A percentile compares a stretch with the other conserved stretches of the same genome.
These are phyloP conservation scores for Dryadula phaetusa DNA, from an alignment of 2,888 invertebrate genomes.

Conservation along the genomic window DNA sequence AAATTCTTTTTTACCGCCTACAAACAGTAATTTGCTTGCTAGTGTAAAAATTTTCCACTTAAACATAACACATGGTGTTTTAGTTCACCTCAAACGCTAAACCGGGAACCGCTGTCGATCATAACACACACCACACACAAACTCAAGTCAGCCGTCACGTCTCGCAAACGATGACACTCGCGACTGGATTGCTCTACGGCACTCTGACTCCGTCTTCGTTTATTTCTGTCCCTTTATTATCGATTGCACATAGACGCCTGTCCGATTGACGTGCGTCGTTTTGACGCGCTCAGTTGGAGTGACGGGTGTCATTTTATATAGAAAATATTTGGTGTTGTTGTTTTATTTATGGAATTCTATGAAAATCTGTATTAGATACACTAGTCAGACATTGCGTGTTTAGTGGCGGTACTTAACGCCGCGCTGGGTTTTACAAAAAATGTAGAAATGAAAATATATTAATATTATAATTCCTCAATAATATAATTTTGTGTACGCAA, in stretches of 20 bases:
- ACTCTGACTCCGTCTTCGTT: constrained; percentile 55
- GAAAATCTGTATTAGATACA: background rate
- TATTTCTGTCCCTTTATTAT: constrained; percentile 52
- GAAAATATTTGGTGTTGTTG: constrained; percentile 3
- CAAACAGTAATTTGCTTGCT: too few relatives aligned
- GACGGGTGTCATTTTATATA: constrained; percentile 12
- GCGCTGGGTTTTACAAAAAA: too few relatives aligned
- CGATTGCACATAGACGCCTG: constrained; percentile 50
- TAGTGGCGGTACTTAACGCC: too few relatives aligned
- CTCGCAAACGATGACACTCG: constrained; percentile 71
- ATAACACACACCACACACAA: constrained; percentile 36
- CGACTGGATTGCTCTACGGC: constrained; percentile 73
- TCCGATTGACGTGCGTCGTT: constrained; percentile 43
- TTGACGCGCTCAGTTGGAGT: constrained; percentile 19
- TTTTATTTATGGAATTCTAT: constrained; percentile 1
- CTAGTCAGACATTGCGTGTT: too few relatives aligned
- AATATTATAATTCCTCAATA: too few relatives aligned
- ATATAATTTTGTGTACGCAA: too few relatives aligned
- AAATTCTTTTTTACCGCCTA: too few relatives aligned
- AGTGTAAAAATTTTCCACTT: too few relatives aligned
- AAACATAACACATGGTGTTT: too few relatives aligned
- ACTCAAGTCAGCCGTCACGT: constrained; percentile 59
- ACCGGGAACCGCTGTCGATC: constrained; percentile 26
- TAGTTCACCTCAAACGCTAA: too few relatives aligned
- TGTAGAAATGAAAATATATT: too few relatives aligned